These are phyloP conservation scores for Platycercus adscitus DNA, from an alignment of 2,113 vertebrate genomes.

Conservation along the genomic window DNA sequence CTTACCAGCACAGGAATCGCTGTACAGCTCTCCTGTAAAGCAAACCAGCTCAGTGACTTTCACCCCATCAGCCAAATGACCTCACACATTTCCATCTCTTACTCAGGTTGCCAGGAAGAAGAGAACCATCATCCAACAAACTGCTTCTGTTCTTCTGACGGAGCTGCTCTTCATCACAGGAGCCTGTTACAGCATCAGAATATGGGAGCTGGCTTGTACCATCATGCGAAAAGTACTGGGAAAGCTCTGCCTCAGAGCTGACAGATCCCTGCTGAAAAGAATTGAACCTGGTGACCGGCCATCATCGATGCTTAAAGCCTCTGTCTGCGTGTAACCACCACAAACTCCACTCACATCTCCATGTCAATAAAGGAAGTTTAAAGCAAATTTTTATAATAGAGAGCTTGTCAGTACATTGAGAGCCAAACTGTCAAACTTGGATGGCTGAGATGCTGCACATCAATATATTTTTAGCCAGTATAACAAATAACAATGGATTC, in stretches of 20 bases:
- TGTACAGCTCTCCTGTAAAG: background rate
- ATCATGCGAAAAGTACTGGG: conserved; percentile 86
- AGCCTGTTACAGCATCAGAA: conserved; percentile 75
- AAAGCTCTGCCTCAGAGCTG: conserved; percentile 87
- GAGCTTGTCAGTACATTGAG: background rate
- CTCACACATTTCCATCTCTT: background rate
- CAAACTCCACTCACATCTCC: background rate
- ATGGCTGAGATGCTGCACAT: background rate
- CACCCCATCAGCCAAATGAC: background rate
- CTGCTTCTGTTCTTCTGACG: conserved; percentile 75
- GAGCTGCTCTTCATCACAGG: conserved; percentile 79
- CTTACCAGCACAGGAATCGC: background rate
- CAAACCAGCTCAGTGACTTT: background rate
- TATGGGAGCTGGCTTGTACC: conserved; percentile 73
- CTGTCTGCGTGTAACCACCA: background rate
- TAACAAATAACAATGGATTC: background rate
- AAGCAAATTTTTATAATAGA: background rate
- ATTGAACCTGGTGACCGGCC: background rate
- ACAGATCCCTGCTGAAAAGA: conserved; percentile 83
- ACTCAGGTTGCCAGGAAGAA: conserved; percentile 64
- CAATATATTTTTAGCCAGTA: background rate
- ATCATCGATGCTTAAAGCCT: accelerated
- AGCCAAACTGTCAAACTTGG: background rate
- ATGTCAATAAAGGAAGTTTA: background rate
- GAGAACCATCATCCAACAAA: conserved; percentile 71